Base-by-base conservation (phyloP, 2,113 vertebrate species). In the Sylvicapra grimmia region DNA sequence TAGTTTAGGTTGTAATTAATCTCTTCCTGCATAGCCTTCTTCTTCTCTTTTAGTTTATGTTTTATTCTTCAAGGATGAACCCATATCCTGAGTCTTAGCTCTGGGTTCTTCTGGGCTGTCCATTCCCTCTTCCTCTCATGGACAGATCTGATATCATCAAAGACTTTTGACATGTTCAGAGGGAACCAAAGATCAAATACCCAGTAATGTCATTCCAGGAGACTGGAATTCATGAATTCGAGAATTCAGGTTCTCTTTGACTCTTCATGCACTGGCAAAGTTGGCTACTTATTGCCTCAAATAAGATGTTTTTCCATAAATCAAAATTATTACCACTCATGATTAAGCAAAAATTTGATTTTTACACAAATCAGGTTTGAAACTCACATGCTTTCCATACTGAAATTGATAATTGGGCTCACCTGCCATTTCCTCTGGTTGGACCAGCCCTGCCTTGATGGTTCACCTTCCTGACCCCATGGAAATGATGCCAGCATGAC, bases 171-270 rank as follows among this genome's bases (percentile, higher is more conserved):
- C 1, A 0, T 3, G 7, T 47, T 80, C 6, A 36, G 29, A 54
- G 29, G 72, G 82, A 80, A 31, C 31, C 11, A 13, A 40, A 87
- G 53, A 65, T 58, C 53, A 8, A 58, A 44, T 27, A 6, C 8
- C 19, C 0, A 0, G 10, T 23, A 8, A 9, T 4, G n/a, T 4
- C 25, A 2, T 29, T 80, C 80, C 1, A 2, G 93, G 44, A 49
- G 95, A 54, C 47, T 29, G 36, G n/a, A n/a, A 29, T 19, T 12
- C 40, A 36, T 54, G 44, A 6, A 19, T 58, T 49, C 9, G 23
- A 16, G 47, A 56, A 31, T 44, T 72, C 59, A 25, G 80, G 47
- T 56, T 86, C 47, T 6, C 3, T 61, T 14, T 25, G 93, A 40
- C 68, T 49, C 58, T 54, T 8, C 2, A 25, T 9, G 7, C 53